Base-by-base conservation (phyloP, 2,797 vertebrate genomes). In the Xiphorhynchus erythropygius region DNA sequence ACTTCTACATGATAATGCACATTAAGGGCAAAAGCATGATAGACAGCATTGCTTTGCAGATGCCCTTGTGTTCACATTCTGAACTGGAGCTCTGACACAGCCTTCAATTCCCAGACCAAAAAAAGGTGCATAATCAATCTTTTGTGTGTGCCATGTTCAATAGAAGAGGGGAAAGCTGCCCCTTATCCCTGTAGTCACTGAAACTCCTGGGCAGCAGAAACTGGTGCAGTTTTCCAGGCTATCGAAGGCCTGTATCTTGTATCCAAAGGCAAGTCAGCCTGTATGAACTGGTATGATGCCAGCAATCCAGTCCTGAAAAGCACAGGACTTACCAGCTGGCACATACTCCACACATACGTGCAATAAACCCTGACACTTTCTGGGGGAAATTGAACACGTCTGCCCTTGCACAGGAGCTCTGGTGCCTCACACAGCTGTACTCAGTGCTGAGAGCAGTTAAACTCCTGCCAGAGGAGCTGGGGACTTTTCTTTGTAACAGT, bases 331-430 rank as follows among this genome's bases (percentile, higher is more conserved):
- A 42, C 2, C 30, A 85, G 67, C 42, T 49, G 59, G 71, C 52
- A 80, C 24, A 35, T 4, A 27, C 15, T 60, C 24, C 68, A 47
- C 4, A 0, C 13, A 27, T 5, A 62, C 0, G 0, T 44, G 47
- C 49, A 77, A 64, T 33, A 44, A 75, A 46, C 13, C 13, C 63
- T 27, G 28, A 44, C 9, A 15, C 24, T 39, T 80, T 49, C 79
- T 59, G n/a, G 21, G 24, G 35, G 71, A 46, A 80, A 78, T 14
- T 22, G 71, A 69, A 55, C 32, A 65, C 6, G 19, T 16, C 86
- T 83, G 21, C 41, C 60, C 46, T 46, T 19, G 56, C 23, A 30
- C 1, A 46, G 50, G 18, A 82, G n/a, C 21, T 64, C 32, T 50
- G n/a, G 27, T 37, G 52, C 39, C 42, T 19, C 2, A 69, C 2